Evolutionary conservation across 2,797 vertebrate species (phyloP).

Genomic region (Sebastes iracundus): DNA sequence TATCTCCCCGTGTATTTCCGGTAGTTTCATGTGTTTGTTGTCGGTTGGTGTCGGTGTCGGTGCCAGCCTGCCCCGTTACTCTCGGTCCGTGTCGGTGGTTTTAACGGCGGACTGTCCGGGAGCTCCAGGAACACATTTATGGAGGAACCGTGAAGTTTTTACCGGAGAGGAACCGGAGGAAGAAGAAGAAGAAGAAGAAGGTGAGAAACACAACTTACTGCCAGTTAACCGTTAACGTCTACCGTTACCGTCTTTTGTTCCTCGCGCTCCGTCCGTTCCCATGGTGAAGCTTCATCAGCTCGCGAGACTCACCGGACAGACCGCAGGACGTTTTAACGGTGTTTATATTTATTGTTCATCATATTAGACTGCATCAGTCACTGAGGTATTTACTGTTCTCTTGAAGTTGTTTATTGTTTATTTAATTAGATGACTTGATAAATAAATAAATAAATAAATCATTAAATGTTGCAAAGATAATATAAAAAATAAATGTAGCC

Average conservation of each 20-base stretch:
- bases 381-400: no score
- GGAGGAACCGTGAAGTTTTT: slow-evolving; percentile 32
- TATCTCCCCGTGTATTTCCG: background rate
- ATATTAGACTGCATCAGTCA: no score
- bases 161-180: background rate
- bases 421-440: fast-evolving
- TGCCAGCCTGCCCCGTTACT: slow-evolving; percentile 7
- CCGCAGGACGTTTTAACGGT: no score
- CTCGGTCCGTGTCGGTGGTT: background rate
- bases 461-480: no score
- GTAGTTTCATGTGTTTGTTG: background rate
- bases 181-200: background rate
- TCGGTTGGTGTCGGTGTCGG: background rate
- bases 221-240: background rate
- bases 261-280: no score
- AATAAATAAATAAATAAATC: no score
- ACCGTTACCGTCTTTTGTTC: no score
- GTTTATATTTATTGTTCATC: no score
- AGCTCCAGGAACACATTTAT: background rate
- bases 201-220: background rate
- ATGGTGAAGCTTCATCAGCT: slow-evolving; percentile 76
- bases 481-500: no score
- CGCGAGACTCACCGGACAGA: slow-evolving; percentile 41
- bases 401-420: no score
- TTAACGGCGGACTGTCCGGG: background rate